phyloP scores from a whole-genome alignment of 2,888 invertebrate species.

The Isoperla grammatica region DNA sequence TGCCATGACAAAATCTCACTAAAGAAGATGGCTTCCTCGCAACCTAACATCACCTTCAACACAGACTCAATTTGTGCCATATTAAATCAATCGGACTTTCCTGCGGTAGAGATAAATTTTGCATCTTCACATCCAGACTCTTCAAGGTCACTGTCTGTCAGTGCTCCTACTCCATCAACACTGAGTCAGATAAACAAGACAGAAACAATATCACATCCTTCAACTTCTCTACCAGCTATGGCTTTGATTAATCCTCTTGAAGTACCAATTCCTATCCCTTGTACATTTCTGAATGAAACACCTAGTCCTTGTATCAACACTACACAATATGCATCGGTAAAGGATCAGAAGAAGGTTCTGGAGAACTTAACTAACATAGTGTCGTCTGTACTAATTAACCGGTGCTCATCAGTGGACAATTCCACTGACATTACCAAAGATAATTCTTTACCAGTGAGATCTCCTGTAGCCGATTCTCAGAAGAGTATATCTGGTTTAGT shows the following conservation, averaged over 20 bases:
- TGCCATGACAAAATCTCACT: constrained; percentile 35
- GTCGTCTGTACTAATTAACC: constrained; percentile 39
- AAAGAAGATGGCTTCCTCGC: constrained; percentile 28
- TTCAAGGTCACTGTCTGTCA: constrained; percentile 51
- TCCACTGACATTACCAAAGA: constrained; percentile 36
- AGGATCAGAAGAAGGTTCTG: constrained; percentile 49
- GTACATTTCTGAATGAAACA: constrained; percentile 43
- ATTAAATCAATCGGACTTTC: constrained; percentile 50
- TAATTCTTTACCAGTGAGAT: constrained; percentile 18
- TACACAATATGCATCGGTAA: constrained; percentile 49
- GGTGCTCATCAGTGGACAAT: constrained; percentile 41
- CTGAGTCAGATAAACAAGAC: constrained; percentile 33
- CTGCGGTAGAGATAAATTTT: not conserved
- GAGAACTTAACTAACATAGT: constrained; percentile 45
- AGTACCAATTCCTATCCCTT: constrained; percentile 29
- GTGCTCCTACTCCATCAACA: constrained; percentile 58
- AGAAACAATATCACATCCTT: not conserved
- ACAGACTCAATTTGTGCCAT: constrained; percentile 50
- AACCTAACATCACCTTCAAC: constrained; percentile 28
- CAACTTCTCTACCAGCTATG: constrained; percentile 20
- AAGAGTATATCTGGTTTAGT: constrained; percentile 63
- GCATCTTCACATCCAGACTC: constrained; percentile 33
- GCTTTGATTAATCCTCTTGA: constrained; percentile 1
- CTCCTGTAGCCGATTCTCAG: constrained; percentile 21
- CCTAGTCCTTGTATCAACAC: constrained; percentile 45